A percentile compares a stretch with the other conserved stretches of the same genome.
Evolutionary conservation across 2,797 vertebrate species (phyloP).

Genomic region (Tragopan temminckii): DNA sequence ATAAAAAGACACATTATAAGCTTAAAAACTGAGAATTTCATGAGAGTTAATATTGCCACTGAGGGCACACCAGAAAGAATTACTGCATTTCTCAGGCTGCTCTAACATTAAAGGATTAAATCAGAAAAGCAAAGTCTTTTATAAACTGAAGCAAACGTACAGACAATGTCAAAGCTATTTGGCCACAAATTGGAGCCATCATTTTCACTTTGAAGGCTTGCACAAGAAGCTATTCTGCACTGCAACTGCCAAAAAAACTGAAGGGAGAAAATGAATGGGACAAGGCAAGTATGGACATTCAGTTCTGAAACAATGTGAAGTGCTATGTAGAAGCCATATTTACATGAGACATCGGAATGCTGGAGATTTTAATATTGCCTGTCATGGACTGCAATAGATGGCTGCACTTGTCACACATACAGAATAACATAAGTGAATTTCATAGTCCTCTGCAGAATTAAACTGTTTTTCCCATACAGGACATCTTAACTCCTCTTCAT

Average conservation of each 20-base stretch:
- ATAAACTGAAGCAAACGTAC: constrained; percentile 50
- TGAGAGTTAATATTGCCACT: constrained; percentile 55
- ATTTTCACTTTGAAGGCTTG: constrained; percentile 60
- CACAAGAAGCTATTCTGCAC: constrained; percentile 46
- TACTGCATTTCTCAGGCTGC: constrained; percentile 54
- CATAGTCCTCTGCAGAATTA: constrained; percentile 19
- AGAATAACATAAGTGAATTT: constrained; percentile 29
- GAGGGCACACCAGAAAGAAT: constrained; percentile 59
- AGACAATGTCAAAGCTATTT: constrained; percentile 71
- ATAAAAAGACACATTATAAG: constrained; percentile 51
- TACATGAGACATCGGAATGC: constrained; percentile 7
- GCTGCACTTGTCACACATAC: neutral
- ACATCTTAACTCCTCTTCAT: neutral
- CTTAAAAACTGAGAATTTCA: constrained; percentile 57
- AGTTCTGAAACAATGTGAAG: constrained; percentile 18
- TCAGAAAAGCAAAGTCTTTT: constrained; percentile 62
- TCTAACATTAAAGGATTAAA: constrained; percentile 67
- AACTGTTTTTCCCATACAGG: neutral
- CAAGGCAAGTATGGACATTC: constrained; percentile 24
- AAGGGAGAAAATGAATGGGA: constrained; percentile 58
- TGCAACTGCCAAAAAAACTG: constrained; percentile 57
- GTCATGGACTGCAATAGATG: constrained; percentile 11
- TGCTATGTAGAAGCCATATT: constrained; percentile 40
- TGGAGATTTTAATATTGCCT: constrained; percentile 10
- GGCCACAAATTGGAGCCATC: constrained; percentile 67